Evolutionary conservation across 2,797 vertebrate genomes (phyloP), one percentile per base, ranked within the genome.

Genomic region (Eupleurogrammus muticus): DNA sequence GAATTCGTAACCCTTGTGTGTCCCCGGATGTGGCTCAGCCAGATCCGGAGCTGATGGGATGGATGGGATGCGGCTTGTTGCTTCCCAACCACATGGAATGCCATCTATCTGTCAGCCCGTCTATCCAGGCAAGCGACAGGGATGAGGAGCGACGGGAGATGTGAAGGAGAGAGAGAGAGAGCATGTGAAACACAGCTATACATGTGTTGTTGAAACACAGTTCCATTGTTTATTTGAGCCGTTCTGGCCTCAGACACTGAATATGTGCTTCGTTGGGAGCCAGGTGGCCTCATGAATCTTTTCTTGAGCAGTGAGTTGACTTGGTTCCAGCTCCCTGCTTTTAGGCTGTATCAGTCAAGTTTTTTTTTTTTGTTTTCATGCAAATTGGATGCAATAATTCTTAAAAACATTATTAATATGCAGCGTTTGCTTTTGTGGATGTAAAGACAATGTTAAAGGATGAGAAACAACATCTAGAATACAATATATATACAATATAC

Each of bases 71-170:
- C 57, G 69, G 87, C 72, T 84, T 83, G 80, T 87, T 83, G 79
- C 73, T 77, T 88, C 80, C 80, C 11, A 14, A 76, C 86, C 87
- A 66, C 77, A 75, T 73, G 83, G 87, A 89, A 89, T 80, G 79
- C 73, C 74, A 76, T 88, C 72, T 79, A 66, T 87, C 80, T 68
- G 36, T 87, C 79, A 83, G 66, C 55, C 49, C 2, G 28, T 77
- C 51, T 10, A 51, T 80, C 61, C 21, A 59, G 62, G 24, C 40
- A 53, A 44, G 38, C 34, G 67, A 61, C 34, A 38, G 59, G 64
- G 56, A 59, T 21, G 28, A 63, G 67, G 7, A 51, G 58, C 62
- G 52, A 70, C 47, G 44, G 50, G 69, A 74, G 20, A 21, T 59
- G 32, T 56, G 19, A 48, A 70, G 40, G 14, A 44, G 17, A 13